These are phyloP conservation scores for Scaptomyza cyrtandrae DNA, from an alignment of 2,888 invertebrate species.

Conservation along the genomic window DNA sequence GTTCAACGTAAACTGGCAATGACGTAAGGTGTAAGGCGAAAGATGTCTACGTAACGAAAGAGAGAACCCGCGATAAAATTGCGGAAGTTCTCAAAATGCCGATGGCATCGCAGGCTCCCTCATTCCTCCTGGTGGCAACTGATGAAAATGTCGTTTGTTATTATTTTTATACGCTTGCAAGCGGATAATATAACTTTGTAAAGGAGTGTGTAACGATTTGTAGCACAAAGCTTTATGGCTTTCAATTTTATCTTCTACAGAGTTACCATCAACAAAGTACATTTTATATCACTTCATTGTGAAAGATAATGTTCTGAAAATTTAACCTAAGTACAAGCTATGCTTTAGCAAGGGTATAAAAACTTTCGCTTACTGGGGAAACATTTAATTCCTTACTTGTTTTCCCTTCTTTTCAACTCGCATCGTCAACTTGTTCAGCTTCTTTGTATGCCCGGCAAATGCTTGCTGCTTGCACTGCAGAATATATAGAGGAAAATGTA, in stretches of 20 bases:
- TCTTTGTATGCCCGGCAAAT: constrained; percentile 68
- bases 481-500: constrained; percentile 49
- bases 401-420: constrained; percentile 2
- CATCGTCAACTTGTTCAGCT: constrained; percentile 19
- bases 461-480: constrained; percentile 45
- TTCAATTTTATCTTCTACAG: background rate
- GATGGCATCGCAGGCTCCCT: constrained; percentile 55
- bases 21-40: constrained; percentile 48
- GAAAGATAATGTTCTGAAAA: background rate
- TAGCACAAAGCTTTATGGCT: background rate
- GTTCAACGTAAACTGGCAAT: constrained; percentile 50
- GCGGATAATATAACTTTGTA: background rate
- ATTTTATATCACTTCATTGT: background rate
- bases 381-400: background rate
- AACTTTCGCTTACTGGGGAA: constrained; percentile 1
- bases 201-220: background rate
- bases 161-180: constrained; percentile 8
- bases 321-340: background rate
- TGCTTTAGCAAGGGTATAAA: constrained; percentile 8
- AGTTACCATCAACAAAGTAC: background rate
- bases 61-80: constrained; percentile 68
- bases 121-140: constrained; percentile 18
- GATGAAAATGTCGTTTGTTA: constrained; percentile 41
- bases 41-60: constrained; percentile 29
- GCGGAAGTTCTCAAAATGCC: constrained; percentile 74